Evolutionary conservation across 1,140 invertebrate genomes (phyloP), one percentile per base, ranked within the genome.

Genomic region (Oryctes rhinoceros): DNA sequence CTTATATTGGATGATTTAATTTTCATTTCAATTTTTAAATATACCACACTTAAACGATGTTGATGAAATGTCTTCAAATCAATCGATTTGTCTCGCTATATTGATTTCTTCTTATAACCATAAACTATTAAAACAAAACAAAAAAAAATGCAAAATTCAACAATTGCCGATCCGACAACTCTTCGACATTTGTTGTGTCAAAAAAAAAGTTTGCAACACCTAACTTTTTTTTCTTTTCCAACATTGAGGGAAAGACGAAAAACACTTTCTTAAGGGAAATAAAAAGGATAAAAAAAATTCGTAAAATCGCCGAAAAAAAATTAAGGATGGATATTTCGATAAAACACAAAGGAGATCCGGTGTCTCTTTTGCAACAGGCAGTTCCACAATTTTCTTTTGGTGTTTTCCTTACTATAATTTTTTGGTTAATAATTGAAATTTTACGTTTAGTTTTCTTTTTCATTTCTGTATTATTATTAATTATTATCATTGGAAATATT

Each of bases 61-160:
- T 82, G 81, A 84, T 86, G 86, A 87, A 87, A 86, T 86, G 86
- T 86, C 87, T 87, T 87, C 15, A 18, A 59, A 59, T 84, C 84
- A 84, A 87, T 84, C 85, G 85, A 62, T 86, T 85, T 86, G 86
- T 87, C 86, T 87, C 83, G 84, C 86, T 87, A 85, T 85, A 83
- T 79, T 82, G 81, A 85, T 86, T 86, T 85, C 80, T 85, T 85
- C 84, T 86, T 82, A 83, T 86, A 86, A 87, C 84, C 77, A 78
- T 78, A 78, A 53, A 76, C 18, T 13, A 85, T 81, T 83, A 79
- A 83, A 84, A 85, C 59, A 81, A 83, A 80, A 81, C 78, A 83
- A 30, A 30, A 30, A 82, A 82, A 85, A 83, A 87, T 83, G 82
- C 78, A 85, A 85, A 86, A 86, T 83, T 78, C 85, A 85, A 84